A percentile compares a stretch with the other conserved stretches of the same genome.
phyloP scores from a whole-genome alignment of 2,113 vertebrate species.

The Bos taurus region DNA sequence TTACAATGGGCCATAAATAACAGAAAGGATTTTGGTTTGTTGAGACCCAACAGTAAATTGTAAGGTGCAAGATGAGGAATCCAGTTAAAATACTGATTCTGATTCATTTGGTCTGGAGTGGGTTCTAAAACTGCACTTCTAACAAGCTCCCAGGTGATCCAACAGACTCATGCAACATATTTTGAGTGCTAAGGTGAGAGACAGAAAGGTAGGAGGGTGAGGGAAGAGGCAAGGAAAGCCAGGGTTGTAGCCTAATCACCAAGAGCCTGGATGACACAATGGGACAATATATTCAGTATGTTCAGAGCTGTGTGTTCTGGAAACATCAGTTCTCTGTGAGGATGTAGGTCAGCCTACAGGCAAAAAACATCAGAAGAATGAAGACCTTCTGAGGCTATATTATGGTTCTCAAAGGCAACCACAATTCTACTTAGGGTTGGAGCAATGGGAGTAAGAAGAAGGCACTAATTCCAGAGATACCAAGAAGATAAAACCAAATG shows the following conservation, averaged over 20 bases:
- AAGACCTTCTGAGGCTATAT: not conserved
- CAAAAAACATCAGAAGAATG: not conserved
- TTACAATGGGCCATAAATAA: not conserved
- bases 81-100: not conserved
- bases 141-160: not conserved
- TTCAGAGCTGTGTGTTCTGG: not conserved
- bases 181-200: not conserved
- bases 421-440: not conserved
- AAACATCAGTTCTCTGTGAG: not conserved
- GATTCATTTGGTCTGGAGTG: not conserved
- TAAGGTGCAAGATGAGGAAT: not conserved
- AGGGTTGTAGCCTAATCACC: not conserved
- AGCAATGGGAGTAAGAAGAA: not conserved
- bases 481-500: not conserved
- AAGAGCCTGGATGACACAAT: not conserved
- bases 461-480: not conserved
- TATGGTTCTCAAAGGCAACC: not conserved
- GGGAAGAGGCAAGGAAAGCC: not conserved
- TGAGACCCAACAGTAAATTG: not conserved
- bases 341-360: not conserved
- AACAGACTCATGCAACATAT: not conserved
- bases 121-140: not conserved
- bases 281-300: fast-evolving
- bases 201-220: not conserved
- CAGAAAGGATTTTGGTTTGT: not conserved